Conservation (phyloP, 2,113 vertebrate species). For the Aphyosemion australe region DNA sequence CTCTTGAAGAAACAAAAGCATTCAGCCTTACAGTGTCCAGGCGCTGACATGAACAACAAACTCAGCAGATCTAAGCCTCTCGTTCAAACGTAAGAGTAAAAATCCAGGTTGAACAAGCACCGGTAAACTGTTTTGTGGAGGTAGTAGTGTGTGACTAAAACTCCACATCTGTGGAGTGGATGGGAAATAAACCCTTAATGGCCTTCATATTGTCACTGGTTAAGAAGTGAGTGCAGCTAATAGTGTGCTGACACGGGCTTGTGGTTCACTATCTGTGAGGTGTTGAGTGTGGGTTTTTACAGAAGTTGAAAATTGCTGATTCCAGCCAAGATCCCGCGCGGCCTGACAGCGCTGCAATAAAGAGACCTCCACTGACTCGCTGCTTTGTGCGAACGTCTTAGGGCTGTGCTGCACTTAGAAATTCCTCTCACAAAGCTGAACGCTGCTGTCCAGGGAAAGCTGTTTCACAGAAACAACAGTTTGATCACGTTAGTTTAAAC, state of each 20-base stretch:
- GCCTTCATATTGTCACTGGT: slow-evolving; percentile 11
- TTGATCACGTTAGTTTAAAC: slow-evolving; percentile 1
- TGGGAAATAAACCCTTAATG: slow-evolving; percentile 9
- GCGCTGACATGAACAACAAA: no score
- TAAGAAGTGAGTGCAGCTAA: slow-evolving; percentile 10
- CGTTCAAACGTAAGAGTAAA: no score
- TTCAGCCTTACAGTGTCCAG: no score
- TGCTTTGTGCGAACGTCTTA: slow-evolving; percentile 40
- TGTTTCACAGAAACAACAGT: slow-evolving; percentile 1
- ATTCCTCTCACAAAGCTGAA: slow-evolving; percentile 5
- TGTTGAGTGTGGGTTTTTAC: slow-evolving; percentile 16
- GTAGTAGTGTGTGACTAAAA: background rate
- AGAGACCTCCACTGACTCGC: slow-evolving; percentile 49
- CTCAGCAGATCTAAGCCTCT: no score
- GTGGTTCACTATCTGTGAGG: background rate
- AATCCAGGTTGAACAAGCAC: background rate
- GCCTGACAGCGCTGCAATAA: slow-evolving; percentile 53
- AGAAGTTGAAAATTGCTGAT: slow-evolving; percentile 61
- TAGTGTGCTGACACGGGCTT: slow-evolving; percentile 34
- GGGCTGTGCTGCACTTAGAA: slow-evolving; percentile 7
- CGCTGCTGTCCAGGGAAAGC: slow-evolving; percentile 8
- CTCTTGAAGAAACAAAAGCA: no score
- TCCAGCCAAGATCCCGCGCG: slow-evolving; percentile 15
- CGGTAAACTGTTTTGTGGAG: background rate
- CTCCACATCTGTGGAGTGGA: slow-evolving; percentile 7